Percentiles rank a stretch among this genome's conserved stretches.
Conservation (phyloP, 2,113 vertebrate species). For the Bolborhynchus lineola region DNA sequence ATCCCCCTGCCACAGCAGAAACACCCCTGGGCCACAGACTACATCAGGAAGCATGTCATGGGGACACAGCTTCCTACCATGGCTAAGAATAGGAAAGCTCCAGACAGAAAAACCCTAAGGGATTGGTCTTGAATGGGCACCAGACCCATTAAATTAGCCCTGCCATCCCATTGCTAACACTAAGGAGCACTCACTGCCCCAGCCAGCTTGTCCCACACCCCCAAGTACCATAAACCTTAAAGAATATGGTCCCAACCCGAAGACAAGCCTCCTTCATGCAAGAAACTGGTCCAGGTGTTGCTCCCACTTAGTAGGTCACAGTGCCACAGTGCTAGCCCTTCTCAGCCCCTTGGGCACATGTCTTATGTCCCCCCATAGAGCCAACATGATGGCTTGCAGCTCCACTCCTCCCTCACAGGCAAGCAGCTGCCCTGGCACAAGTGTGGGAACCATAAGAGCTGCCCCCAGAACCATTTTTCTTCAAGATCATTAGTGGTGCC, state of each 20-base stretch:
- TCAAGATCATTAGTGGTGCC: conserved; percentile 80
- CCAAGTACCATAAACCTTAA: background rate
- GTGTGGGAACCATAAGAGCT: conserved; percentile 73
- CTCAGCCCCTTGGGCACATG: accelerated
- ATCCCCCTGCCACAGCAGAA: background rate
- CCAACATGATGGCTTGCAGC: background rate
- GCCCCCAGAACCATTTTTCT: conserved; percentile 72
- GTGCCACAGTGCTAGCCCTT: background rate
- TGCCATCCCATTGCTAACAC: accelerated
- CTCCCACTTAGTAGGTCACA: background rate
- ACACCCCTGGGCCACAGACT: background rate
- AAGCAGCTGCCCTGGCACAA: background rate
- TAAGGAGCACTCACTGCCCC: background rate
- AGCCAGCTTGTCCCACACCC: background rate
- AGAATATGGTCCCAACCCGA: background rate
- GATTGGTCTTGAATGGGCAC: background rate
- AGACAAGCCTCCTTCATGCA: background rate
- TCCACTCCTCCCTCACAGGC: background rate
- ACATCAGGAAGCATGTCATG: background rate
- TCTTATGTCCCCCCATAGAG: accelerated
- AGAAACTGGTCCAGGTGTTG: background rate
- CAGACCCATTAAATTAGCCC: accelerated
- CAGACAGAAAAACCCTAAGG: background rate
- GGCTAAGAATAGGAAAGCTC: background rate
- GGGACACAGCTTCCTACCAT: background rate